Conservation (phyloP, 2,113 vertebrate genomes). For the Rana temporaria region DNA sequence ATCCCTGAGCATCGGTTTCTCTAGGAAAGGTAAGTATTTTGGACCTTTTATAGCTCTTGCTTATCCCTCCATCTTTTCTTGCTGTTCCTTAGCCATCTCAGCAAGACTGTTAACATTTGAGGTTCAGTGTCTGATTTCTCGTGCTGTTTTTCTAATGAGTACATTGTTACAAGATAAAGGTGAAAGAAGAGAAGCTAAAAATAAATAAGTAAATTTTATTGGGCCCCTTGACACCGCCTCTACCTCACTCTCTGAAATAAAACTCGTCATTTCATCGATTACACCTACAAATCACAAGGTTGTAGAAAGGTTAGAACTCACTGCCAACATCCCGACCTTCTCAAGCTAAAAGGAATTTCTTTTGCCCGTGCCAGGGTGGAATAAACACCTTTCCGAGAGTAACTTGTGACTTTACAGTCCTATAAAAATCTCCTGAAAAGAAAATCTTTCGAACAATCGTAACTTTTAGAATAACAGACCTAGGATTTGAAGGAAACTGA, state of each 20-base stretch:
- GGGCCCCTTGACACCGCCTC: not conserved
- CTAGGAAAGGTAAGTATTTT: no score
- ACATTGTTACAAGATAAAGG: no score
- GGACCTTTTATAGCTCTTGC: no score
- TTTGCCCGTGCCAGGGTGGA: constrained; percentile 18
- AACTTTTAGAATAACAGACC: constrained; percentile 54
- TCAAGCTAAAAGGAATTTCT: not conserved
- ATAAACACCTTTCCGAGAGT: constrained; percentile 54
- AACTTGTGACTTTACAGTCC: constrained; percentile 54
- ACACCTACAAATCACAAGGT: constrained; percentile 34
- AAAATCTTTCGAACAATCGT: constrained; percentile 35
- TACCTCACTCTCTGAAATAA: not conserved
- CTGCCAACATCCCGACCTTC: constrained; percentile 22
- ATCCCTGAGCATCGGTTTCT: no score
- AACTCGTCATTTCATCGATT: not conserved
- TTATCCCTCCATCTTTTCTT: no score
- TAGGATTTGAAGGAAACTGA: constrained; percentile 54
- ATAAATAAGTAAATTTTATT: not conserved
- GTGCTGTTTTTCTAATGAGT: no score
- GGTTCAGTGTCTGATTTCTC: no score
- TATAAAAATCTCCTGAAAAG: constrained; percentile 51
- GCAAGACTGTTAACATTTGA: no score
- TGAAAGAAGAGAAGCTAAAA: not conserved
- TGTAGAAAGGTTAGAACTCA: constrained; percentile 39
- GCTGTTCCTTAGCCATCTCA: no score